Evolutionary conservation across 1,140 invertebrate species (phyloP).

Genomic region (Agrypnia vestita): DNA sequence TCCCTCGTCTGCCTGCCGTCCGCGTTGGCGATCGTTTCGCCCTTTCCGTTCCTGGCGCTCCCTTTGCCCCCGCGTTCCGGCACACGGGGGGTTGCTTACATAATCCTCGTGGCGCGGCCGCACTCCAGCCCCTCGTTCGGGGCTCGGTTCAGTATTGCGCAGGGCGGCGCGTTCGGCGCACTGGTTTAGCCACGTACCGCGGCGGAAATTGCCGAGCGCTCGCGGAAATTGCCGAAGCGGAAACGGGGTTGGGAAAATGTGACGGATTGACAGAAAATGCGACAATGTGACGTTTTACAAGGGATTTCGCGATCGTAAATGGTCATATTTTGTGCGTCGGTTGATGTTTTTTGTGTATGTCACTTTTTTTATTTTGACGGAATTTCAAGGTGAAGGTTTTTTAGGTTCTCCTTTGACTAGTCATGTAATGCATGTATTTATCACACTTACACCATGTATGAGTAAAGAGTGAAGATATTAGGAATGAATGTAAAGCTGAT

Average conservation of each 20-base stretch:
- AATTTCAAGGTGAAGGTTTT: too few relatives aligned
- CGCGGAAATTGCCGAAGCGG: constrained; percentile 61
- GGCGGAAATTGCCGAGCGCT: constrained; percentile 8
- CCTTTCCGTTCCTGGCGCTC: neutral
- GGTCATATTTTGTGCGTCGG: too few relatives aligned
- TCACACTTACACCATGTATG: too few relatives aligned
- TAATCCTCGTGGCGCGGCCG: neutral
- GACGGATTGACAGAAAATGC: neutral
- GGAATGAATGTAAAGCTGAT: too few relatives aligned
- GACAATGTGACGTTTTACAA: neutral
- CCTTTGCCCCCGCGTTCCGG: neutral
- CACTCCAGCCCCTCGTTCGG: neutral
- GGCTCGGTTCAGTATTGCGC: constrained; percentile 23
- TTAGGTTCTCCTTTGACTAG: too few relatives aligned
- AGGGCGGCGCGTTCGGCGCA: constrained; percentile 20
- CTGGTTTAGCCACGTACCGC: neutral
- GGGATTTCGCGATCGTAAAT: too few relatives aligned
- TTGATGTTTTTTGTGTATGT: too few relatives aligned
- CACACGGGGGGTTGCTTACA: neutral
- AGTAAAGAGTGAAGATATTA: too few relatives aligned
- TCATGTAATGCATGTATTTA: too few relatives aligned
- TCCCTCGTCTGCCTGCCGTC: too few relatives aligned
- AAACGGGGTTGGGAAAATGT: constrained; percentile 25
- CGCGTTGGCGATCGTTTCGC: neutral
- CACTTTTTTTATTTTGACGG: too few relatives aligned